Evolutionary conservation across 2,888 invertebrate genomes (phyloP), one percentile per base, ranked within the genome.

Genomic region (Patella caerulea): DNA sequence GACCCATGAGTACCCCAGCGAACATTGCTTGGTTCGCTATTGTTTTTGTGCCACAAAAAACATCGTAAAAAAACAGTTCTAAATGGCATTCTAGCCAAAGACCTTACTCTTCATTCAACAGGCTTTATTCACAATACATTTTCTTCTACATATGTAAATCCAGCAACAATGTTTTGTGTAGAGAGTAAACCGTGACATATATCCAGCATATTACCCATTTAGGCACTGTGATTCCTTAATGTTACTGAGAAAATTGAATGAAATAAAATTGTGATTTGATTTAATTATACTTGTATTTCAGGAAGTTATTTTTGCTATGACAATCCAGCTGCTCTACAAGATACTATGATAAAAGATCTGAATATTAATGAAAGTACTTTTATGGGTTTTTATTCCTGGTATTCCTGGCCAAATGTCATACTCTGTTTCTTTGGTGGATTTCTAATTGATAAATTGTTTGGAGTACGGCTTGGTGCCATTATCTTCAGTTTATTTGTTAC

Each of bases 241-340:
- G 29, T 3, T 29, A 29, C 29, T 3, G 29, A 29, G 29, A 29
- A 45, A 45, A 45, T 45, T 7, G 45, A 45, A 9, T 45, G 9
- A 45, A 45, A 45, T 7, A 5, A 45, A 45, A 45, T 45, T 45
- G 45, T 9, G 45, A 45, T 45, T 45, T 45, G 45, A 45, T 45
- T 45, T 45, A 14, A 19, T 7, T n/a, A 15, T 12, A 12, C 12
- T 45, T 24, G 69, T n/a, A 19, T 85, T 85, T 7, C 92, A 98
- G 98, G 98, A 90, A 97, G 97, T 79, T 98, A 97, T 92, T 99
- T 98, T 92, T 98, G 98, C 92, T 99, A 97, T 93, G 99, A 99
- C 92, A 97, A 97, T 91, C 98, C 98, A 9, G 97, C 95, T 76
- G 97, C 98, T 7, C 92, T 99, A 75, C 96, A 97, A 91, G 96